A percentile compares a stretch with the other conserved stretches of the same genome.
These are phyloP conservation scores for Zoanthus sansibaricus DNA, from an alignment of 92 coral and sea anemone genomes.

Conservation along the genomic window DNA sequence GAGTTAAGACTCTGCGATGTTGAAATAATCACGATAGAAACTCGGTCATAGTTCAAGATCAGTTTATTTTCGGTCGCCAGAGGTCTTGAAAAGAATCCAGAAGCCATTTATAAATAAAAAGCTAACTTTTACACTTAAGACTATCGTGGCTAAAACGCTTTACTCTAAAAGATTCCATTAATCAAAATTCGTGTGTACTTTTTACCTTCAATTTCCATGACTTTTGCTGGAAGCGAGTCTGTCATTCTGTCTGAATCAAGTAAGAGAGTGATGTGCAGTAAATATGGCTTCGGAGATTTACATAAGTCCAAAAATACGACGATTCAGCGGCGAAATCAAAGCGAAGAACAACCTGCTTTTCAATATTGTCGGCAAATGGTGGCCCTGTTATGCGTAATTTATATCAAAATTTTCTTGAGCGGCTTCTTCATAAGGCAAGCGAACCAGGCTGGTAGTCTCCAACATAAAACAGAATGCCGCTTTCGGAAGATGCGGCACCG, in stretches of 20 bases:
- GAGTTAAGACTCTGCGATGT: background rate
- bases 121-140: background rate
- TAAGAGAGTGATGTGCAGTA: background rate
- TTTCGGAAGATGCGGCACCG: slow-evolving; percentile 34
- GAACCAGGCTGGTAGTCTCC: slow-evolving; percentile 14
- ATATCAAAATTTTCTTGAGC: slow-evolving; percentile 25
- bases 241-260: slow-evolving; percentile 25
- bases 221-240: slow-evolving; percentile 16
- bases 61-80: background rate
- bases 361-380: slow-evolving; percentile 41
- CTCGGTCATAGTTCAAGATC: background rate
- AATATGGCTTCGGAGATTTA: slow-evolving; percentile 36
- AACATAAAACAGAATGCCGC: slow-evolving; percentile 39
- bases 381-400: slow-evolving; percentile 34
- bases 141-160: background rate
- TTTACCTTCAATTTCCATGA: slow-evolving; percentile 44
- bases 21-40: background rate
- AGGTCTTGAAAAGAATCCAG: background rate
- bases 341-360: slow-evolving; percentile 31
- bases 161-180: background rate
- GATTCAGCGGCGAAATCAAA: slow-evolving; percentile 40
- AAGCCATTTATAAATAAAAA: background rate
- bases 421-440: slow-evolving; percentile 46
- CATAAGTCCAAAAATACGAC: slow-evolving; percentile 10
- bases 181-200: background rate